Base-by-base conservation (phyloP, 1,140 invertebrate genomes). In the Seison nebaliae region DNA sequence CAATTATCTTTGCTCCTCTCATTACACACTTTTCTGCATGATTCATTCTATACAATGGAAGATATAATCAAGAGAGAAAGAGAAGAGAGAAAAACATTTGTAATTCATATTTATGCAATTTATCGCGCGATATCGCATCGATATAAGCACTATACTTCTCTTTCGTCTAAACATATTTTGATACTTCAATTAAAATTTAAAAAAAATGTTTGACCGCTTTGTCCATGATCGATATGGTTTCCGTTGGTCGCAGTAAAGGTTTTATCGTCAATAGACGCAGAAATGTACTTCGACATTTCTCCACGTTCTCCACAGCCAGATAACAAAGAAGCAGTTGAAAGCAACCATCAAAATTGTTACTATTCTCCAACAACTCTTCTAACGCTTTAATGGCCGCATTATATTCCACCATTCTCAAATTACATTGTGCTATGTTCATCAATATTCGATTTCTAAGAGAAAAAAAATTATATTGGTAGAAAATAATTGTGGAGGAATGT, bases 321-420 rank as follows among this genome's bases (percentile, higher is more conserved):
- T n/a, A n/a, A n/a, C n/a, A n/a, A n/a, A n/a, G n/a, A n/a, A n/a
- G n/a, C 14, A 18, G 6, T 38, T 11, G 5, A 17, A 96, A 67
- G 23, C 80, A 79, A 30, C 63, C 63, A 47, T 72, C 74, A 50
- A 84, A 83, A 49, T 79, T 76, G 1, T 80, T 70, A 47, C 76
- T 72, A 52, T 94, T 83, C 38, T 75, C 73, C 78, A 94, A 88
- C 35, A 93, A 86, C 60, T 83, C 86, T 54, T 96, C 86, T 61
- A 94, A 91, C 51, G 78, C 83, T 11, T 74, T 75, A 20, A 81
- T 73, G 0, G 88, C 88, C 54, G 96, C 84, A 45, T 74, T 73
- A 53, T 81, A 84, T 52, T 88, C 80, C 6, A 77, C 79, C 73
- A 94, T 77, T 53, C 77, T 75, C 0, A 96, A 74, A 55, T 93